Conservation (phyloP, 2,888 invertebrate species). For the Julus scandinavius region DNA sequence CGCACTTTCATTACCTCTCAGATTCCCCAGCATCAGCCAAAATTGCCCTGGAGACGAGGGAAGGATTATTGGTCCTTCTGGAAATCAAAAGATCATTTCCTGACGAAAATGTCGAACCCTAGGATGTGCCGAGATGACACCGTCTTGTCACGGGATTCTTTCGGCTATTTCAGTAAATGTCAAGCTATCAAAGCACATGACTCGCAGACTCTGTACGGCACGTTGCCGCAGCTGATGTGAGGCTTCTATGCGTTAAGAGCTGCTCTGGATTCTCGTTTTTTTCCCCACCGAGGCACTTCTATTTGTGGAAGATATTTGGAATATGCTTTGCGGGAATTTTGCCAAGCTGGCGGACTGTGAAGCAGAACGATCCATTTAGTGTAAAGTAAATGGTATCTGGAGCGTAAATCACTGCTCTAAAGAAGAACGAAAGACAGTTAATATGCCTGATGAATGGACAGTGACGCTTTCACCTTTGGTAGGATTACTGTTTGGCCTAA, state of each 20-base stretch:
- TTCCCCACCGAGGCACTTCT: background rate
- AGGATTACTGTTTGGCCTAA: too few species aligned
- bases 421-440: background rate
- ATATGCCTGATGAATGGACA: too few species aligned
- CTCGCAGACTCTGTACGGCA: background rate
- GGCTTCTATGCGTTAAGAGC: background rate
- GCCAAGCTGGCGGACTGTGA: background rate
- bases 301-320: constrained; percentile 21
- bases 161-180: constrained; percentile 7
- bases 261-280: background rate
- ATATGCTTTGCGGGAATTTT: background rate
- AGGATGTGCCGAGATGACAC: background rate
- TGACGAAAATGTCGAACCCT: background rate
- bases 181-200: background rate
- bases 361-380: background rate
- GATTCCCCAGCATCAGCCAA: background rate
- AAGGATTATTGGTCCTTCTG: background rate
- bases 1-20: background rate
- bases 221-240: background rate
- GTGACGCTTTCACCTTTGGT: too few species aligned
- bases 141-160: background rate
- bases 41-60: background rate
- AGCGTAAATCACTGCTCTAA: background rate
- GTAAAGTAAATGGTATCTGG: background rate
- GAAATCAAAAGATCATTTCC: background rate